Percentiles rank a stretch among this genome's conserved stretches.
phyloP scores from a whole-genome alignment of 2,797 vertebrate genomes.

The Austrolebias charrua region DNA sequence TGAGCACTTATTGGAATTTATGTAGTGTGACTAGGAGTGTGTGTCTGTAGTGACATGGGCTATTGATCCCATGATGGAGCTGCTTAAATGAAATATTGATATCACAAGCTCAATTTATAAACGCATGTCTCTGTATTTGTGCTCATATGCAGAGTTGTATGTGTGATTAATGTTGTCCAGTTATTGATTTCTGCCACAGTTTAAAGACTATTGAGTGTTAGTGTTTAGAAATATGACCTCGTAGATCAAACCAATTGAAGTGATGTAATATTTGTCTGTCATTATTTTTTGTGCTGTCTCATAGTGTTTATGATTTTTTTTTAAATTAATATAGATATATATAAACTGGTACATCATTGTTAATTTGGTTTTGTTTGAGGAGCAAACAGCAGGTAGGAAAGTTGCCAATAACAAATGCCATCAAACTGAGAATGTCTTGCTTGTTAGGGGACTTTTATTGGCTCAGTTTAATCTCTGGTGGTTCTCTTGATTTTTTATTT shows the following conservation, averaged over 20 bases:
- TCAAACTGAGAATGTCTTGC: neutral
- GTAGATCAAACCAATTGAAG: slow-evolving; percentile 27
- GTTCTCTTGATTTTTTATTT: slow-evolving; percentile 1
- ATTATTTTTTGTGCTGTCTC: neutral
- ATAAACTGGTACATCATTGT: slow-evolving; percentile 6
- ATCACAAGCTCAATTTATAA: slow-evolving; percentile 21
- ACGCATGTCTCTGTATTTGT: slow-evolving; percentile 7
- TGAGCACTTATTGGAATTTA: slow-evolving; percentile 41
- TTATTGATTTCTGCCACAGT: slow-evolving; percentile 51
- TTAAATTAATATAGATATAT: no score
- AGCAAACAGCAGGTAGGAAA: neutral
- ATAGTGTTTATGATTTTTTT: no score
- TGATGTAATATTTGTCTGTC: slow-evolving; percentile 4
- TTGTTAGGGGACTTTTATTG: slow-evolving; percentile 21
- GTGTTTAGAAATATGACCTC: slow-evolving; percentile 17
- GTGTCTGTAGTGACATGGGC: slow-evolving; percentile 12
- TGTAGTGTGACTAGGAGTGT: slow-evolving; percentile 24
- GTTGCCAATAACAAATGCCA: slow-evolving; percentile 6
- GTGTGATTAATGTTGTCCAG: slow-evolving; percentile 35
- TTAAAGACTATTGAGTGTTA: slow-evolving; percentile 34
- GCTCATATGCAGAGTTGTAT: slow-evolving; percentile 6
- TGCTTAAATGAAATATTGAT: slow-evolving; percentile 65
- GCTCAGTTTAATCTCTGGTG: slow-evolving; percentile 5
- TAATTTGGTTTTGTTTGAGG: slow-evolving; percentile 28
- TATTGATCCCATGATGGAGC: slow-evolving; percentile 43